Base-by-base conservation (phyloP, 1,140 invertebrate genomes). In the Trichonephila clavata region DNA sequence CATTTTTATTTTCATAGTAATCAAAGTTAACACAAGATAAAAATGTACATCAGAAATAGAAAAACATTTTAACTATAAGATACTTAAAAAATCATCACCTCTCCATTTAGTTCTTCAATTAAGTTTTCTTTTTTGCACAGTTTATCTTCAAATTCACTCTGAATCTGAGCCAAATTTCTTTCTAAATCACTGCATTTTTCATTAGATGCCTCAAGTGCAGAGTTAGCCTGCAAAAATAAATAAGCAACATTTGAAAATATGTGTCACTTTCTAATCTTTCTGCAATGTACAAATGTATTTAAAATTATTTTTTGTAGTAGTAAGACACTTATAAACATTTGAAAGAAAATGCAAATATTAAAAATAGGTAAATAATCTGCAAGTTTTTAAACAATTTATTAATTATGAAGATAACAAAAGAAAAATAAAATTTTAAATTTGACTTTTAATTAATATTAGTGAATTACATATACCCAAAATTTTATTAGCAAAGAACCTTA, bases 141-240 rank as follows among this genome's bases (percentile, higher is more conserved):
- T 27, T 50, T 10, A 27, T 90, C 88, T 80, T 77, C 20, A 43
- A 90, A 14, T 24, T 80, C 24, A 80, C 10, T 50, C 13, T 80
- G 39, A 16, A 50, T 21, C 4, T 80, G n/a, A 39, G 5, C 7
- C 32, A 80, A 77, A 2, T 57, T 50, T 32, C 39, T 59, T 80
- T 90, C 88, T 27, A 90, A 24, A 16, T 90, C 88, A 18, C 1
- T 20, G 27, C 71, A 90, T 50, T 80, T 90, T 61, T 90, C 88
- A 20, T 77, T 59, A 4, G 88, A 90, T 24, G 5, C 57, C 32
- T 80, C 27, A 2, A 89, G 39, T 18, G 32, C 20, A 3, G 27
- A 71, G 24, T 24, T 89, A 24, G 86, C 21, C 86, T 89, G 21
- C 8, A 65, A n/a, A 24, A 68, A 10, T 24, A 24, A 68, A 68